Evolutionary conservation across 2,888 invertebrate genomes (phyloP).

Genomic region (Drosophila recens): DNA sequence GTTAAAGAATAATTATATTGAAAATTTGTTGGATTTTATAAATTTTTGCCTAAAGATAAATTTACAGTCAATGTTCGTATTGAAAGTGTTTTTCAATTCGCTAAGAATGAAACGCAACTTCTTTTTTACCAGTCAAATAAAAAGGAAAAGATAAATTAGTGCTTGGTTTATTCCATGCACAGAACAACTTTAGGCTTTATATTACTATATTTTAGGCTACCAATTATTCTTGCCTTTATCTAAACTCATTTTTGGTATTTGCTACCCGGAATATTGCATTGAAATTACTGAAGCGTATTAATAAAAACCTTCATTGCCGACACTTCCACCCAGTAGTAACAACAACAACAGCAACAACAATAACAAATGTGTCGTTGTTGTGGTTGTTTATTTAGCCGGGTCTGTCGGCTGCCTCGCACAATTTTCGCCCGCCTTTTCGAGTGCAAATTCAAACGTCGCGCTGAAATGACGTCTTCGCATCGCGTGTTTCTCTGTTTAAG

Average conservation of each 20-base stretch:
- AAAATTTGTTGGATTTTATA: no score
- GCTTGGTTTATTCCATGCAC: no score
- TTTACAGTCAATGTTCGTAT: no score
- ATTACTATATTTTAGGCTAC: not conserved
- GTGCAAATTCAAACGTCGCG: slow-evolving; percentile 73
- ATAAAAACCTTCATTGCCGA: slow-evolving; percentile 36
- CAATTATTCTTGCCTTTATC: not conserved
- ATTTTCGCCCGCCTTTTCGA: slow-evolving; percentile 40
- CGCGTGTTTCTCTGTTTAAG: slow-evolving; percentile 54
- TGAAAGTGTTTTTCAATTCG: no score
- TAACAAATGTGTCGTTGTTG: slow-evolving; percentile 10
- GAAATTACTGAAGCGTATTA: slow-evolving; percentile 45
- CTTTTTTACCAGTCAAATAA: no score
- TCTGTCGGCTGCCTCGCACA: slow-evolving; percentile 20
- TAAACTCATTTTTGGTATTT: not conserved
- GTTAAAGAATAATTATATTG: no score
- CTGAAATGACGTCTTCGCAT: slow-evolving; percentile 63
- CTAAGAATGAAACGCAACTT: no score
- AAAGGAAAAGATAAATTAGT: no score
- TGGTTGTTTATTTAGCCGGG: slow-evolving; percentile 40
- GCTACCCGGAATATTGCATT: slow-evolving; percentile 31
- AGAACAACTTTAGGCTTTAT: no score
- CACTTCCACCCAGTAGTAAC: slow-evolving; percentile 17
- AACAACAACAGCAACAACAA: slow-evolving; percentile 9
- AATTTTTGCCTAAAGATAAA: no score